These are phyloP conservation scores for Dermolepida albohirtum DNA, from an alignment of 2,888 invertebrate species.

Conservation along the genomic window DNA sequence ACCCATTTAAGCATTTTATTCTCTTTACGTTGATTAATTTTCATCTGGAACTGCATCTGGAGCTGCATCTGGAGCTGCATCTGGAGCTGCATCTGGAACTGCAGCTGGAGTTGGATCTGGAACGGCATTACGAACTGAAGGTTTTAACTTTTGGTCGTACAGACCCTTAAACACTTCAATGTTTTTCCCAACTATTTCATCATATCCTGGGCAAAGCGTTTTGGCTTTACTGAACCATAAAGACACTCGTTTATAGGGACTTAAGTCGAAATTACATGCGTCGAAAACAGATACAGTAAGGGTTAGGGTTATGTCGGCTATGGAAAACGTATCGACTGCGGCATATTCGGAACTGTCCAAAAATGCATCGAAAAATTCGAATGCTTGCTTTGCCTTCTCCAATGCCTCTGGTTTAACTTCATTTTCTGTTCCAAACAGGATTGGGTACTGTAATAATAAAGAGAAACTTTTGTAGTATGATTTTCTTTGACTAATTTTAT, in stretches of 20 bases:
- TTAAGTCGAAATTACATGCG: slow-evolving; percentile 72
- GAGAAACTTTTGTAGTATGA: background rate
- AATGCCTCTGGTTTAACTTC: slow-evolving; percentile 73
- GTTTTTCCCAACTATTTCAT: slow-evolving; percentile 53
- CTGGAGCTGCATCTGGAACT: too few species aligned
- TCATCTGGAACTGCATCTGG: too few species aligned
- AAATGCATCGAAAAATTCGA: slow-evolving; percentile 77
- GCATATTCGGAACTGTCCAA: slow-evolving; percentile 77
- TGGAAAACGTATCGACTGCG: slow-evolving; percentile 79
- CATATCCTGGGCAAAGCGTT: slow-evolving; percentile 70
- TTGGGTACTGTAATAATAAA: slow-evolving; percentile 56
- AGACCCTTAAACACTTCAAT: background rate
- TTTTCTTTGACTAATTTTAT: too few species aligned
- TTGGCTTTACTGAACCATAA: slow-evolving; percentile 74
- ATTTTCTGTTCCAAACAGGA: slow-evolving; percentile 63
- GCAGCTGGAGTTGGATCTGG: too few species aligned
- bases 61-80: too few species aligned
- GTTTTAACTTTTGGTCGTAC: background rate
- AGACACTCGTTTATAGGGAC: slow-evolving; percentile 75
- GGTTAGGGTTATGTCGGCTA: slow-evolving; percentile 81
- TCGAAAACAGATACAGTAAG: slow-evolving; percentile 78
- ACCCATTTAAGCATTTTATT: background rate
- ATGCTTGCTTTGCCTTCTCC: slow-evolving; percentile 75
- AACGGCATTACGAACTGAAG: background rate
- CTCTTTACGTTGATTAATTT: background rate